These are phyloP conservation scores for Drosophila niveifrons DNA, from an alignment of 2,888 invertebrate genomes.

Conservation along the genomic window DNA sequence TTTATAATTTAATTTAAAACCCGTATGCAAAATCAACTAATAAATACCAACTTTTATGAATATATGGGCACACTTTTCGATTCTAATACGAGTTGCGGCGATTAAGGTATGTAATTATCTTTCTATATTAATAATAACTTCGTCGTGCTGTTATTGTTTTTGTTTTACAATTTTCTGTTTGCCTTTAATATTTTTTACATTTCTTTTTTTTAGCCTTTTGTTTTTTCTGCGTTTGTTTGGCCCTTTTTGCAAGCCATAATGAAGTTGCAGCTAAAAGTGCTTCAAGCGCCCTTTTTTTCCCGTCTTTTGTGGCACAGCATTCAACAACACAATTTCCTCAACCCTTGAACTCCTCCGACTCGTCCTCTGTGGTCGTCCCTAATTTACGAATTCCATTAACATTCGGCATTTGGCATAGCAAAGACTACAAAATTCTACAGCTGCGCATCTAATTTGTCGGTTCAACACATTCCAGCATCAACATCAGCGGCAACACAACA, in stretches of 20 bases:
- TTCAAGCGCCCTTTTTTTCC: neutral
- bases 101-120: too few relatives aligned
- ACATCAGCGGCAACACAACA: too few relatives aligned
- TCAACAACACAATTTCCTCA: constrained; percentile 7
- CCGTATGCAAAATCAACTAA: too few relatives aligned
- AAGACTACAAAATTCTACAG: neutral
- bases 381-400: constrained; percentile 44
- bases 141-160: constrained; percentile 35
- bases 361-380: constrained; percentile 32
- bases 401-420: constrained; percentile 19
- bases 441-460: constrained; percentile 23
- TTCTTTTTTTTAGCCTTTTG: neutral
- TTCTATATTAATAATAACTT: neutral
- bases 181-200: neutral
- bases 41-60: too few relatives aligned
- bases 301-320: neutral
- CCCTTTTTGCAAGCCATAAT: constrained; percentile 17
- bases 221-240: constrained; percentile 10
- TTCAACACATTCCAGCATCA: neutral
- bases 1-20: too few relatives aligned
- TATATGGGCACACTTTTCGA: too few relatives aligned
- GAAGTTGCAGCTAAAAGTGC: constrained; percentile 31
- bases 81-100: too few relatives aligned
- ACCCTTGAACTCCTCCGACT: neutral
- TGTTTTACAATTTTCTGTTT: constrained; percentile 7